Evolutionary conservation across 2,113 vertebrate species (phyloP).

Genomic region (Tragelaphus scriptus): DNA sequence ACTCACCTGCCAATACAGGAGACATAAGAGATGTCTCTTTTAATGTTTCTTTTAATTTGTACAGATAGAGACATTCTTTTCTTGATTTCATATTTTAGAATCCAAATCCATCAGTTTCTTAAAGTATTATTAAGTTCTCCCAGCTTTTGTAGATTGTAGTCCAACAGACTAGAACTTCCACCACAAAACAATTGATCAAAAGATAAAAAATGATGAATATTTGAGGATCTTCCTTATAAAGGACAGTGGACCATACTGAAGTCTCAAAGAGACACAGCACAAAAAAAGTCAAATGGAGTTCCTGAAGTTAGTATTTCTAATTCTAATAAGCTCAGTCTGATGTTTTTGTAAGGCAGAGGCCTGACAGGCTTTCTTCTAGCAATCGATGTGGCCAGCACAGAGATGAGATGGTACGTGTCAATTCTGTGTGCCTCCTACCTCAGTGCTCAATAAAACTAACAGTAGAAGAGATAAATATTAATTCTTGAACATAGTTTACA

Average conservation of each 20-base stretch:
- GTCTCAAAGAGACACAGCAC: background rate
- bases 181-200: background rate
- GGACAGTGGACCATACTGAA: background rate
- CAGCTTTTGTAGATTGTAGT: background rate
- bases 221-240: background rate
- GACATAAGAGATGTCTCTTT: background rate
- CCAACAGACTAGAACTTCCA: background rate
- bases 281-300: background rate
- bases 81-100: constrained; percentile 16
- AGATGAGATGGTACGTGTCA: background rate
- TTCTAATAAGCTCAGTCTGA: background rate
- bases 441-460: background rate
- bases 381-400: background rate
- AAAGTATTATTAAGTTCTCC: background rate
- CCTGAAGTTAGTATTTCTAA: background rate
- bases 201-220: background rate
- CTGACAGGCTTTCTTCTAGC: background rate
- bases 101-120: background rate
- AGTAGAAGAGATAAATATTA: constrained; percentile 26
- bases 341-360: background rate
- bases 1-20: background rate
- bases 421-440: background rate
- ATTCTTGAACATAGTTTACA: background rate
- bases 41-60: background rate
- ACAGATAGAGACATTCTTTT: background rate